Percentiles rank a stretch among this genome's conserved stretches.
Evolutionary conservation across 2,113 vertebrate genomes (phyloP).

Genomic region (Hippopotamus amphibius): DNA sequence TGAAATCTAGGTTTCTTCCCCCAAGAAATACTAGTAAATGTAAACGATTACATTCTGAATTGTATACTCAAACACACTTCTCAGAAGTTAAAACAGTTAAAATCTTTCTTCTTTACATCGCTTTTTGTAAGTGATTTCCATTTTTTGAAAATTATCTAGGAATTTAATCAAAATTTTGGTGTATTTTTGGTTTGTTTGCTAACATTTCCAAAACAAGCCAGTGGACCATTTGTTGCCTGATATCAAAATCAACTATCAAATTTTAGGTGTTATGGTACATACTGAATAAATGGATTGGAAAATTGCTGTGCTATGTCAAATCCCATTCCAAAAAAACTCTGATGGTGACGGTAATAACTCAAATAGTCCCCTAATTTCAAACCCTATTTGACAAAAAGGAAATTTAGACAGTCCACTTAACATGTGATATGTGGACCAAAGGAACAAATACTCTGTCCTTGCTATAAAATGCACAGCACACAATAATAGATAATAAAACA

Average conservation of each 20-base stretch:
- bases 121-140: constrained; percentile 46
- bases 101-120: constrained; percentile 17
- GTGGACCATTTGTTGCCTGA: not conserved
- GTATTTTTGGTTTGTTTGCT: not conserved
- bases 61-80: constrained; percentile 10
- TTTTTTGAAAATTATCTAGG: constrained; percentile 48
- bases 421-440: constrained; percentile 32
- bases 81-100: constrained; percentile 21
- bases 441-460: constrained; percentile 42
- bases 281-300: constrained; percentile 39
- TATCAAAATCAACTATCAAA: constrained; percentile 42
- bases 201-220: constrained; percentile 58
- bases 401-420: constrained; percentile 69
- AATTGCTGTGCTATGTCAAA: constrained; percentile 3
- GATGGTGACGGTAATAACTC: not conserved
- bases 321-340: not conserved
- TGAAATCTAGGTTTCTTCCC: not conserved
- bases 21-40: constrained; percentile 46
- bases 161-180: constrained; percentile 57
- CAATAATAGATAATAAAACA: constrained; percentile 51
- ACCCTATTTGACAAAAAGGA: constrained; percentile 35
- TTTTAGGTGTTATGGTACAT: not conserved
- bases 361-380: not conserved
- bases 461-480: constrained; percentile 50
- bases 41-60: constrained; percentile 45